A percentile compares a stretch with the other conserved stretches of the same genome.
Conservation (phyloP, 2,113 vertebrate species). For the Mugil cephalus region DNA sequence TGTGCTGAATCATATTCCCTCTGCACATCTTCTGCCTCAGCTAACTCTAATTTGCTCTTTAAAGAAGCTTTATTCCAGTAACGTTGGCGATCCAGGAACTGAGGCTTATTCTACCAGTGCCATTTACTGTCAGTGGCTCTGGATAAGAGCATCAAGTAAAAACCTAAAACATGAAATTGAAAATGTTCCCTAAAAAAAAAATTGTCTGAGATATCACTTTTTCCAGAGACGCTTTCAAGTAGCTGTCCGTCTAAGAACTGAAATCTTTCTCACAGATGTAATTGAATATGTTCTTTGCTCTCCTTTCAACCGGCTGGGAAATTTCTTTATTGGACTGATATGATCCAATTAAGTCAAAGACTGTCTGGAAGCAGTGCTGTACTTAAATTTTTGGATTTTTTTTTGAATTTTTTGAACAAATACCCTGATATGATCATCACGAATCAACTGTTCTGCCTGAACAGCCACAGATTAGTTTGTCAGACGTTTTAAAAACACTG, state of each 20-base stretch:
- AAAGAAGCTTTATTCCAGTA: conserved; percentile 25
- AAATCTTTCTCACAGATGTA: conserved; percentile 40
- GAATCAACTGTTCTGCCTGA: conserved; percentile 23
- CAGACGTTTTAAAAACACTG: background rate
- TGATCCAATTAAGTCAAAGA: conserved; percentile 39
- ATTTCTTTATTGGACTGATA: conserved; percentile 22
- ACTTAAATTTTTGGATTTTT: background rate
- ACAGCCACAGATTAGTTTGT: conserved; percentile 18
- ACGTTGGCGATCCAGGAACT: conserved; percentile 33
- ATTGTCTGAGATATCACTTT: background rate
- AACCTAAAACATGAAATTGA: conserved; percentile 31
- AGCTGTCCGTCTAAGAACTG: conserved; percentile 20
- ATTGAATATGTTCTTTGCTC: conserved; percentile 43
- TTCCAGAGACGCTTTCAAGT: conserved; percentile 1
- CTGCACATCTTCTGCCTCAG: conserved; percentile 28
- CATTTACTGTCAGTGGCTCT: conserved; percentile 37
- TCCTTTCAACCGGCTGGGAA: conserved; percentile 20
- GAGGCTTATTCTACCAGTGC: conserved; percentile 39
- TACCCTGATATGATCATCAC: conserved; percentile 9
- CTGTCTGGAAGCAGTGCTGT: background rate
- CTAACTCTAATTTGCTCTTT: conserved; percentile 41
- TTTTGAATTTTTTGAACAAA: conserved; percentile 15
- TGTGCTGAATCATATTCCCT: conserved; percentile 25
- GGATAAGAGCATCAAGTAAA: conserved; percentile 43
- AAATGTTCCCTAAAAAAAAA: conserved; percentile 26